Conservation (phyloP, 2,888 invertebrate genomes). For the Teinopalpus imperialis region DNA sequence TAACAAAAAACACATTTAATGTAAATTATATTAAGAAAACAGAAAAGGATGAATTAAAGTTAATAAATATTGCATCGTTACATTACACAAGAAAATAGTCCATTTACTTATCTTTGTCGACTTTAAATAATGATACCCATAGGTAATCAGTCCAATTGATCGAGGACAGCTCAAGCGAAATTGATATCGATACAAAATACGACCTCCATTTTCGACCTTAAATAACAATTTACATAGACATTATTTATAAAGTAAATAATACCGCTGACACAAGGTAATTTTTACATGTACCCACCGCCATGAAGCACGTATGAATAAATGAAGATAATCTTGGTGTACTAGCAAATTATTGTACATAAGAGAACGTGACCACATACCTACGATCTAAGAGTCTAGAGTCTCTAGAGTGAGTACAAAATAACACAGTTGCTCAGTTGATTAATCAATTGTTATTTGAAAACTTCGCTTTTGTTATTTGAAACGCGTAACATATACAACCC, state of each 20-base stretch:
- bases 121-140: constrained; percentile 26
- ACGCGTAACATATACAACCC: too few relatives aligned
- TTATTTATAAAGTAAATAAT: constrained; percentile 35
- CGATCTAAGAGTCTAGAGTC: too few relatives aligned
- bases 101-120: constrained; percentile 25
- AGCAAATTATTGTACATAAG: constrained; percentile 51
- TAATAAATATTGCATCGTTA: constrained; percentile 19
- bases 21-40: constrained; percentile 16
- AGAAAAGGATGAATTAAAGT: constrained; percentile 18
- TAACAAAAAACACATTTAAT: constrained; percentile 17
- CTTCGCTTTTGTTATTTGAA: too few relatives aligned
- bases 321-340: constrained; percentile 49
- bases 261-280: constrained; percentile 3
- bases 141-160: constrained; percentile 26
- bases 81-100: constrained; percentile 24
- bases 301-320: constrained; percentile 56
- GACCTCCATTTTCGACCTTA: constrained; percentile 34
- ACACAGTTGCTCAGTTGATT: too few relatives aligned
- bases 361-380: too few relatives aligned
- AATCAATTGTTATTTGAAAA: too few relatives aligned
- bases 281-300: background rate
- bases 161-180: constrained; percentile 19
- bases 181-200: constrained; percentile 25
- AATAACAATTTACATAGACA: constrained; percentile 47
- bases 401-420: too few relatives aligned